Percentiles rank a stretch among this genome's conserved stretches.
phyloP scores from a whole-genome alignment of 2,113 vertebrate genomes.

The Pluvianellus socialis region DNA sequence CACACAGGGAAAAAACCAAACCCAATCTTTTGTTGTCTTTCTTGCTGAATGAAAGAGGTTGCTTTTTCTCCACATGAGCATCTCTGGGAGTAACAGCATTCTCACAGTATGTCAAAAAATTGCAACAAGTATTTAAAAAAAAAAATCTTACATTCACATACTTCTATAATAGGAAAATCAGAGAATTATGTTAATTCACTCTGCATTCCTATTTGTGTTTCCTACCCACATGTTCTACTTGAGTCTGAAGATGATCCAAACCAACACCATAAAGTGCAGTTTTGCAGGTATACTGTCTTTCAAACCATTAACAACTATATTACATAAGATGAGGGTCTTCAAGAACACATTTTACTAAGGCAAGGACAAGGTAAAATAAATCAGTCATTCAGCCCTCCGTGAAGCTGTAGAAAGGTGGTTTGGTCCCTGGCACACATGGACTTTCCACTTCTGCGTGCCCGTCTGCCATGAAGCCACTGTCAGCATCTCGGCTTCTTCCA shows the following conservation, averaged over 20 bases:
- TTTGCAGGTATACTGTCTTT: background rate
- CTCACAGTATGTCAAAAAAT: background rate
- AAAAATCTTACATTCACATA: background rate
- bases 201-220: background rate
- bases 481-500: background rate
- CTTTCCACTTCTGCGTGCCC: accelerated
- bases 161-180: background rate
- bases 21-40: background rate
- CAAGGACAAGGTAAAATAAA: background rate
- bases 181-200: background rate
- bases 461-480: background rate
- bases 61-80: background rate
- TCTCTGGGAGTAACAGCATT: background rate
- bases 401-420: background rate
- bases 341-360: background rate
- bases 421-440: background rate
- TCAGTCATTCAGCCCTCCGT: background rate
- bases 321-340: background rate
- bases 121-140: background rate
- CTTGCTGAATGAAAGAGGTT: background rate
- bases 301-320: background rate
- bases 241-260: background rate
- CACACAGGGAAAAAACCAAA: background rate
- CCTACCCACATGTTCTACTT: background rate
- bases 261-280: accelerated